Evolutionary conservation across 2,797 vertebrate species (phyloP).

Genomic region (Steatocranus sp.): DNA sequence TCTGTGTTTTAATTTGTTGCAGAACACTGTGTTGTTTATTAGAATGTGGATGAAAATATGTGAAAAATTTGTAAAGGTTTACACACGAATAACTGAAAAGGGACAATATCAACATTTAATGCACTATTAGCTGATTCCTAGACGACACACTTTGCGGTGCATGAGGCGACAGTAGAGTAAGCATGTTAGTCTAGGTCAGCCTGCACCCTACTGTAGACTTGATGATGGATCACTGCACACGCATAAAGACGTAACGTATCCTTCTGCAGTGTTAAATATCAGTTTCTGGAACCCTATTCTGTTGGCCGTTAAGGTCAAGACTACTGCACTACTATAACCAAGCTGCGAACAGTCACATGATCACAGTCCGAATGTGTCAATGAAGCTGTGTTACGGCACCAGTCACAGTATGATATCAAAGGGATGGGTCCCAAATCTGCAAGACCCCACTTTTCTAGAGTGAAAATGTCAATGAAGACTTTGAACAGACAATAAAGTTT

Average conservation of each 20-base stretch:
- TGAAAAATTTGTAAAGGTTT: constrained; percentile 60
- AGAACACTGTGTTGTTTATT: constrained; percentile 65
- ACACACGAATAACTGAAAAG: constrained; percentile 47
- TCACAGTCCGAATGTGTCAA: constrained; percentile 43
- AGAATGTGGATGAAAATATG: constrained; percentile 63
- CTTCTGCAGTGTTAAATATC: constrained; percentile 41
- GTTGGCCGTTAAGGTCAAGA: constrained; percentile 19
- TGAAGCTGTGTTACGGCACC: constrained; percentile 31
- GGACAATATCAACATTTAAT: constrained; percentile 59
- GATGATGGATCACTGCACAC: constrained; percentile 54
- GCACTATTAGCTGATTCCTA: constrained; percentile 68
- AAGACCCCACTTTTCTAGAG: constrained; percentile 69
- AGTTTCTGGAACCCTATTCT: constrained; percentile 32
- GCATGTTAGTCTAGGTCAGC: constrained; percentile 71
- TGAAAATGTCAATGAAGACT: constrained; percentile 52
- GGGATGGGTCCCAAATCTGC: background rate
- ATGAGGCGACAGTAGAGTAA: constrained; percentile 66
- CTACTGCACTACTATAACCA: constrained; percentile 49
- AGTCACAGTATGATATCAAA: constrained; percentile 36
- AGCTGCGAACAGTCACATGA: constrained; percentile 58
- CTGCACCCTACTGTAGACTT: constrained; percentile 48
- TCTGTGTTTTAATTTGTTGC: constrained; percentile 66
- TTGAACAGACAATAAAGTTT: constrained; percentile 72
- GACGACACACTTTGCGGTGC: constrained; percentile 61
- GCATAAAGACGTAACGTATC: constrained; percentile 30